Conservation (phyloP, 2,888 invertebrate species). For the Drosophila pseudotakahashii region DNA sequence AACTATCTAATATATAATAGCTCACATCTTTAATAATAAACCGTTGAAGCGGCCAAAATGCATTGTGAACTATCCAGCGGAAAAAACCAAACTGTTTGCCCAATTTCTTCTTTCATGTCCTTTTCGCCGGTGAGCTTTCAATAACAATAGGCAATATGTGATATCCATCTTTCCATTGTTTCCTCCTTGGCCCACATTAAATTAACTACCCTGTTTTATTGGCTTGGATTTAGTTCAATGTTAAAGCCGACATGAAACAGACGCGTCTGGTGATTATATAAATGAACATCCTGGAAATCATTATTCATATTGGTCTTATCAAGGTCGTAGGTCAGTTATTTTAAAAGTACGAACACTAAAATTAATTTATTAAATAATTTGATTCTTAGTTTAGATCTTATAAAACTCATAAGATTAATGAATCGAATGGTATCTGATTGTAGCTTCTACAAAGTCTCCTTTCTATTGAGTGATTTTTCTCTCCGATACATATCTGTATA, state of each 20-base stretch:
- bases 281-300: background rate
- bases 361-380: too few species aligned
- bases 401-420: too few species aligned
- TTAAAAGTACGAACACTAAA: too few species aligned
- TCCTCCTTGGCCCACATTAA: constrained; percentile 26
- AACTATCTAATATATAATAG: background rate
- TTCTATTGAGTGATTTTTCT: too few species aligned
- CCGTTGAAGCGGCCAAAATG: constrained; percentile 48
- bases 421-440: too few species aligned
- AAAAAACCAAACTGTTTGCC: constrained; percentile 21
- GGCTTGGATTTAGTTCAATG: constrained; percentile 27
- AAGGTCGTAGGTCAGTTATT: constrained; percentile 12
- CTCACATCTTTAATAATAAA: constrained; percentile 54
- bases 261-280: background rate
- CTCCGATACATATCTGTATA: too few species aligned
- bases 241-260: constrained; percentile 15
- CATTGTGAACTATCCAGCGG: constrained; percentile 51
- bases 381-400: too few species aligned
- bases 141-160: constrained; percentile 38
- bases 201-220: background rate
- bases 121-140: background rate
- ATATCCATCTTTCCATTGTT: constrained; percentile 60
- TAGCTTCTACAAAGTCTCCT: too few species aligned
- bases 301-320: constrained; percentile 12
- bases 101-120: constrained; percentile 1